Conservation (phyloP, 2,797 vertebrate species). For the Galagoides demidoff region DNA sequence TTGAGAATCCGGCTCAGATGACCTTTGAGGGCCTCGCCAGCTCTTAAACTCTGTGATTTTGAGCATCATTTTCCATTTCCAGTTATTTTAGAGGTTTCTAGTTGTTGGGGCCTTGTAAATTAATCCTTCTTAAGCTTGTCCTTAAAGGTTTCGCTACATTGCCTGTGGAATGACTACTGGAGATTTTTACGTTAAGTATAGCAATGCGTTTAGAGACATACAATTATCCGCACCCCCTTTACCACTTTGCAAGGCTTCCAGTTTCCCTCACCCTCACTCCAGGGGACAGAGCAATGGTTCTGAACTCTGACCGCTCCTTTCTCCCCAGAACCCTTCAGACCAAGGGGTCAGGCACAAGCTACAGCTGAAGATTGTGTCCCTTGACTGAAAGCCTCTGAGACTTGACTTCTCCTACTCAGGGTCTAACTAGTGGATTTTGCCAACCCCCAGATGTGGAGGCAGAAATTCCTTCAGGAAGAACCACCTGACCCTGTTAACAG, state of each 20-base stretch:
- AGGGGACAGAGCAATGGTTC: neutral
- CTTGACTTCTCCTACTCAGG: neutral
- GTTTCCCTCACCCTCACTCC: neutral
- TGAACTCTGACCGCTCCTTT: neutral
- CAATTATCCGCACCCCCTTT: neutral
- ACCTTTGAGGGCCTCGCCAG: neutral
- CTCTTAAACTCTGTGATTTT: conserved; percentile 44
- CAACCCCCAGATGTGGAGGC: neutral
- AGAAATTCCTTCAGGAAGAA: conserved; percentile 22
- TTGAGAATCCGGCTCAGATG: neutral
- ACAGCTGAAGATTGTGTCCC: neutral
- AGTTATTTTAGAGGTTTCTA: conserved; percentile 37
- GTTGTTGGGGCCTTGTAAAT: conserved; percentile 49
- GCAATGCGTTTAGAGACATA: neutral
- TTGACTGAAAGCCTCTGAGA: neutral
- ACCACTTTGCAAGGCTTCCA: neutral
- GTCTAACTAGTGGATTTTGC: neutral
- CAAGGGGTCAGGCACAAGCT: neutral
- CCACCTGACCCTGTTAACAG: neutral
- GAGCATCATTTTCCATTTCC: conserved; percentile 2
- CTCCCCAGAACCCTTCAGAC: neutral
- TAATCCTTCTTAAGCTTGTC: conserved; percentile 51
- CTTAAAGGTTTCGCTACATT: conserved; percentile 39
- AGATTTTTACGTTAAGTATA: conserved; percentile 40
- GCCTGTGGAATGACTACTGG: conserved; percentile 5